A percentile compares a stretch with the other conserved stretches of the same genome.
phyloP scores from a whole-genome alignment of 2,113 vertebrate genomes.

The Redunca redunca region DNA sequence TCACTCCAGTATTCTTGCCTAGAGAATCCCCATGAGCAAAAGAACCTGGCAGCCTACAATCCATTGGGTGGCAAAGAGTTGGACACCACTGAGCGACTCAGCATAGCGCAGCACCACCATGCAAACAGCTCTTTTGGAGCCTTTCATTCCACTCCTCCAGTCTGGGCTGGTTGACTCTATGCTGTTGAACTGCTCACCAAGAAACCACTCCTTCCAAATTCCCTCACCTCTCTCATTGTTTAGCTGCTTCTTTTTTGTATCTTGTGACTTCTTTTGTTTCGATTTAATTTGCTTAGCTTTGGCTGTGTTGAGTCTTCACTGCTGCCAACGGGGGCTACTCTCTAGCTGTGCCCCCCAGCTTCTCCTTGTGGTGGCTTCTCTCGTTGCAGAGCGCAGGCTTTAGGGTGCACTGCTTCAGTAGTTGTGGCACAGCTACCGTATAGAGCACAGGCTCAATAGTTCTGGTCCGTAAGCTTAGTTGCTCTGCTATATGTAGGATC shows the following conservation, averaged over 20 bases:
- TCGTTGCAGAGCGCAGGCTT: neutral
- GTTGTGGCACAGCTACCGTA: neutral
- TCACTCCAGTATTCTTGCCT: neutral
- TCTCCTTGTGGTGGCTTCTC: neutral
- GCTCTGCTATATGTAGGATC: neutral
- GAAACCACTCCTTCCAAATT: neutral
- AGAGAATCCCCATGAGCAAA: neutral
- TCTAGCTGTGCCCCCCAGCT: neutral
- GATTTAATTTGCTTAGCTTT: neutral
- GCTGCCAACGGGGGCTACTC: neutral
- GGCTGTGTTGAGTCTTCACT: neutral
- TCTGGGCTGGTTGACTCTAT: neutral
- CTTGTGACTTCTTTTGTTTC: neutral
- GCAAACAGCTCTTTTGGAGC: neutral
- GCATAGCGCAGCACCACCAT: neutral
- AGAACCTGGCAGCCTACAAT: neutral
- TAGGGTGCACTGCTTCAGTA: neutral
- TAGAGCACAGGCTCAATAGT: neutral
- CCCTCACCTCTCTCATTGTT: neutral
- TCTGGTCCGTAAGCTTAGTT: neutral
- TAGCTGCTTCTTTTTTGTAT: neutral
- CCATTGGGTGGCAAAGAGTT: neutral
- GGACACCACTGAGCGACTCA: neutral
- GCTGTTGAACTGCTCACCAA: neutral
- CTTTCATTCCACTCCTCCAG: neutral